phyloP scores from a whole-genome alignment of 2,113 vertebrate species.

The Carollia perspicillata region DNA sequence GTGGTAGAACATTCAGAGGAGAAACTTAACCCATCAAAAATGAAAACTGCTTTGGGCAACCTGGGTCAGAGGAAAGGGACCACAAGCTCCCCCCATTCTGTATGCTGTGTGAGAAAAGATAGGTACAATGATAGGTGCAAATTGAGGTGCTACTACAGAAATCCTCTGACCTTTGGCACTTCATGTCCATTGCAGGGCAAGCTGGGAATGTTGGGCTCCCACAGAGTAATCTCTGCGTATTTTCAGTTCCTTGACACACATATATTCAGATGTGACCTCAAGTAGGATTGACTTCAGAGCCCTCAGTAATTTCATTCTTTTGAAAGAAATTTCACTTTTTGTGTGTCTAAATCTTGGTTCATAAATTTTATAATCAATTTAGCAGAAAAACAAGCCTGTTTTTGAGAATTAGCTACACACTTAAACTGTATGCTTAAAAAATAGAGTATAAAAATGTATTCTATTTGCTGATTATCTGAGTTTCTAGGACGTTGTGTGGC shows the following conservation, averaged over 20 bases:
- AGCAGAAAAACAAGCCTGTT: not conserved
- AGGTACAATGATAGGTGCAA: not conserved
- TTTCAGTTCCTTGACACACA: not conserved
- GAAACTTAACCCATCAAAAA: not conserved
- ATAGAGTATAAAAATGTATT: not conserved
- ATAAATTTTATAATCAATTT: not conserved
- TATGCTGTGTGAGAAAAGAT: not conserved
- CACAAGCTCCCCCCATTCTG: not conserved
- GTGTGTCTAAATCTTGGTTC: not conserved
- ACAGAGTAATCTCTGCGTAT: not conserved
- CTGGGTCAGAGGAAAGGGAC: not conserved
- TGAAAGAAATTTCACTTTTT: not conserved
- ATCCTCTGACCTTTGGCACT: not conserved
- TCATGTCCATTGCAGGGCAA: not conserved
- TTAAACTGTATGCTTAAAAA: not conserved
- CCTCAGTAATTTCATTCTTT: not conserved
- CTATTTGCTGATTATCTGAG: not conserved
- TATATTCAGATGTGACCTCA: not conserved
- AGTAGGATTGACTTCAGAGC: not conserved
- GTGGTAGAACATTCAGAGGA: not conserved
- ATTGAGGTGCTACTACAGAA: not conserved
- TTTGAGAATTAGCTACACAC: not conserved
- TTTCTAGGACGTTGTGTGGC: not conserved
- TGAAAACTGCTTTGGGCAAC: not conserved
- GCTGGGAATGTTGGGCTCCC: rapidly evolving